Evolutionary conservation across 92 coral and sea anemone genomes (phyloP).

Genomic region (Bergia puertoricense): DNA sequence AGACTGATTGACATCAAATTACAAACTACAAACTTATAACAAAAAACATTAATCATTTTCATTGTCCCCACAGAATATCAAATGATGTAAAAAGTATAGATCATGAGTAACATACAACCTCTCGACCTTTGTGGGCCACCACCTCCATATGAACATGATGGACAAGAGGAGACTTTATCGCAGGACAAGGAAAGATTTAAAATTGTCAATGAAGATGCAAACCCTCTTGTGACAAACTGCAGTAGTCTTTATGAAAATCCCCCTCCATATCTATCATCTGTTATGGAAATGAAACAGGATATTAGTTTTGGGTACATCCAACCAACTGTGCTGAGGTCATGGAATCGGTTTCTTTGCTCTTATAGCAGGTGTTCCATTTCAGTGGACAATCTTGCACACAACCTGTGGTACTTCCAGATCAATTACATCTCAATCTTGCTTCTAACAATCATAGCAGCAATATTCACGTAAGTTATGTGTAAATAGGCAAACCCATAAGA

Average conservation of each 20-base stretch:
- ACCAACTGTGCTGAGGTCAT: conserved; percentile 28
- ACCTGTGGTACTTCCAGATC: conserved; percentile 40
- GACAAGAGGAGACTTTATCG: background rate
- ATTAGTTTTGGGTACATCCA: conserved; percentile 19
- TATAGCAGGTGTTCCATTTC: conserved; percentile 32
- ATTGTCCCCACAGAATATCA: no score
- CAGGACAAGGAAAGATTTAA: background rate
- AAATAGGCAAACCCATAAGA: background rate
- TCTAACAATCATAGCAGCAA: conserved; percentile 4
- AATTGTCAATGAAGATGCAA: background rate
- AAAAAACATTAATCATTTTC: no score
- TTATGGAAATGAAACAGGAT: conserved; percentile 5
- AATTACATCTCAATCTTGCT: conserved; percentile 43
- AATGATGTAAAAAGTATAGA: no score
- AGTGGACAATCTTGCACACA: conserved; percentile 27
- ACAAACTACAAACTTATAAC: no score
- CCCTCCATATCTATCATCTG: background rate
- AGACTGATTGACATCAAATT: no score
- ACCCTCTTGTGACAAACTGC: background rate
- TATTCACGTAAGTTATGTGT: conserved; percentile 17
- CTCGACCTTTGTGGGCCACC: background rate
- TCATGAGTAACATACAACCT: no score
- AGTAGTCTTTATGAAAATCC: background rate
- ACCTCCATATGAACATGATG: conserved; percentile 9
- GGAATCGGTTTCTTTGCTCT: conserved; percentile 33